These are phyloP conservation scores for Lasioglossum figueresi DNA, from an alignment of 2,888 invertebrate genomes.

Conservation along the genomic window DNA sequence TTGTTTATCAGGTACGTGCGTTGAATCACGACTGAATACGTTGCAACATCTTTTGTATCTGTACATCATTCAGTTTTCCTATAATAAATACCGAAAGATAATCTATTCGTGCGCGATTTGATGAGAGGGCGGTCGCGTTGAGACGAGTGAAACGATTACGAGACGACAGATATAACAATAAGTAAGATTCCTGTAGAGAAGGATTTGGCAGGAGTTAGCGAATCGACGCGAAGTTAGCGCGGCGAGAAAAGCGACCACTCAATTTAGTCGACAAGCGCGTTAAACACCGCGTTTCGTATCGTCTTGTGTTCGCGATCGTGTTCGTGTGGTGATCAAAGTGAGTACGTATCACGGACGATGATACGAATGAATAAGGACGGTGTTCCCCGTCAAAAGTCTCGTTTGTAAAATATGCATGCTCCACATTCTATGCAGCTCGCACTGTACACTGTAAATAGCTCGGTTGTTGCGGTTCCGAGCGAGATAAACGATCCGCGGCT, in stretches of 20 bases:
- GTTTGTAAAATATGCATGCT: constrained; percentile 33
- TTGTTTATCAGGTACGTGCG: too few species aligned
- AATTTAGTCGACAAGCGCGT: not conserved
- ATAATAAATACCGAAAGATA: not conserved
- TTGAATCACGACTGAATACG: not conserved
- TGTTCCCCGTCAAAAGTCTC: constrained; percentile 23
- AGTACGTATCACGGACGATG: not conserved
- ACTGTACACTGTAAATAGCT: constrained; percentile 48
- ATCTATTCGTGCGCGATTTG: not conserved
- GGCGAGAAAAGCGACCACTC: not conserved
- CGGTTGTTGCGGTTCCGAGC: constrained; percentile 42
- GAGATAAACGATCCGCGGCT: constrained; percentile 34
- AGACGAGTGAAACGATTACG: not conserved
- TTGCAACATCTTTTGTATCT: not conserved
- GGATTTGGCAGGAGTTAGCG: not conserved
- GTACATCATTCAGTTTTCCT: not conserved
- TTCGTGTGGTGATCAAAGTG: not conserved
- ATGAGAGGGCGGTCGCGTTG: not conserved
- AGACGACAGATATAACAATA: not conserved
- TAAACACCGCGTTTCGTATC: too few species aligned
- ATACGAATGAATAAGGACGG: constrained; percentile 33
- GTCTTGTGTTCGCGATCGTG: not conserved
- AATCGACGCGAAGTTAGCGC: not conserved
- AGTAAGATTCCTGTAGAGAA: not conserved
- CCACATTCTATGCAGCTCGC: constrained; percentile 19